Base-by-base conservation (phyloP, 2,113 vertebrate genomes). In the Laticauda laticaudata region DNA sequence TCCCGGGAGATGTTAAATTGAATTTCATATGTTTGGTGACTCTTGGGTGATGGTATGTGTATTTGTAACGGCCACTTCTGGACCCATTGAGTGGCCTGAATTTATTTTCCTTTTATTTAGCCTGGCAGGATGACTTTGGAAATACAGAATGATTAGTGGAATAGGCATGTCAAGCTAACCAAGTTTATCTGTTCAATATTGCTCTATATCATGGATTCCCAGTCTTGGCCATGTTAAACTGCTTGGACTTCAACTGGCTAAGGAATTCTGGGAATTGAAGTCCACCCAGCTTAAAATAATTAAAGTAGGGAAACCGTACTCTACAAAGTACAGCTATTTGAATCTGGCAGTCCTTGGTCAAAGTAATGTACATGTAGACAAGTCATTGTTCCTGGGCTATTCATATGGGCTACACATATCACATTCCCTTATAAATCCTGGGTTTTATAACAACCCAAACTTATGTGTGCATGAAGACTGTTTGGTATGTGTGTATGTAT, bases 1-100 rank as follows among this genome's bases (percentile, higher is more conserved):
- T 94, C 26, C 90, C 90, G 91, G 43, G 93, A 93, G 92, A 94
- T 92, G 93, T 93, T 94, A 90, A 94, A 95, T 95, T 88, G 91
- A 57, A 92, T 48, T 93, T 26, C 92, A 75, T 39, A 15, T 90
- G 56, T 51, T 11, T 95, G 88, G 39, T 1, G 0, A 7, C 75
- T 92, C 94, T 57, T 0, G 5, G 91, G 94, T 92, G 75, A 89
- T 59, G 75, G 88, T 86, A 45, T 53, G 2, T 0, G 0, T 69
- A 3, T 90, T 93, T 91, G 39, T 14, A 89, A 93, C 29, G 34
- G 1, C 2, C 9, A 51, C 24, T 24, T 20, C 45, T 93, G 45
- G 18, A 75, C 88, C 59, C 88, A 87, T 57, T 87, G 91, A 2
- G 48, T 23, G 12, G 34, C 90, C 75, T 10, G 11, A 89, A 3